A percentile compares a stretch with the other conserved stretches of the same genome.
These are phyloP conservation scores for Drosophila pruinosa DNA, from an alignment of 1,140 invertebrate species.

Conservation along the genomic window DNA sequence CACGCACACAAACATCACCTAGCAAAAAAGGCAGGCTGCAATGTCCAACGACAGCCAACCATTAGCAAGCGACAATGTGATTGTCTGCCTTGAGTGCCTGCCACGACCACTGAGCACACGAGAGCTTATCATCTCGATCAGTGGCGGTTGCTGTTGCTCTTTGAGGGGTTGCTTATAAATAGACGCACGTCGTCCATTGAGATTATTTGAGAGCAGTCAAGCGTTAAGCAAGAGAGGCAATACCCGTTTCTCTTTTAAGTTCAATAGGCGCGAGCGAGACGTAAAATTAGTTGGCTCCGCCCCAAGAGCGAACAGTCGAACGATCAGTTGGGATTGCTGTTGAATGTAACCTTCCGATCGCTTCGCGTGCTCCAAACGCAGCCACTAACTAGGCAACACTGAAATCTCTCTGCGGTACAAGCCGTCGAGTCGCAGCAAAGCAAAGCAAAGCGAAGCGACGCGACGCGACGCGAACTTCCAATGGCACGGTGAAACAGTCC, in stretches of 20 bases:
- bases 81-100: neutral
- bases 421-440: too few relatives aligned
- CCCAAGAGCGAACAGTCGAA: conserved; percentile 15
- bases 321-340: conserved; percentile 1
- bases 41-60: conserved; percentile 34
- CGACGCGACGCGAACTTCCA: conserved; percentile 44
- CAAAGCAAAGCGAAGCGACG: neutral
- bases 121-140: conserved; percentile 24
- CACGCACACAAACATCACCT: neutral
- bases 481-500: conserved; percentile 33
- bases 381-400: conserved; percentile 59
- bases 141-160: neutral
- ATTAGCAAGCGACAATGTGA: neutral
- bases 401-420: too few relatives aligned
- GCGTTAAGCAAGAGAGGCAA: conserved; percentile 23
- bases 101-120: conserved; percentile 13
- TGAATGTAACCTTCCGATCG: conserved; percentile 13
- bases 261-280: neutral
- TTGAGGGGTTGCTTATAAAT: conserved; percentile 68
- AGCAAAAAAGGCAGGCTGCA: too few relatives aligned
- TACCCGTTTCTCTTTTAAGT: neutral
- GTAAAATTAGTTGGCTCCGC: conserved; percentile 10
- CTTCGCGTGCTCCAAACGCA: conserved; percentile 31
- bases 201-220: conserved; percentile 30
- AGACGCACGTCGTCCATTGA: conserved; percentile 33